Evolutionary conservation across 2,888 invertebrate genomes (phyloP).

Genomic region (Pinctada fucata): DNA sequence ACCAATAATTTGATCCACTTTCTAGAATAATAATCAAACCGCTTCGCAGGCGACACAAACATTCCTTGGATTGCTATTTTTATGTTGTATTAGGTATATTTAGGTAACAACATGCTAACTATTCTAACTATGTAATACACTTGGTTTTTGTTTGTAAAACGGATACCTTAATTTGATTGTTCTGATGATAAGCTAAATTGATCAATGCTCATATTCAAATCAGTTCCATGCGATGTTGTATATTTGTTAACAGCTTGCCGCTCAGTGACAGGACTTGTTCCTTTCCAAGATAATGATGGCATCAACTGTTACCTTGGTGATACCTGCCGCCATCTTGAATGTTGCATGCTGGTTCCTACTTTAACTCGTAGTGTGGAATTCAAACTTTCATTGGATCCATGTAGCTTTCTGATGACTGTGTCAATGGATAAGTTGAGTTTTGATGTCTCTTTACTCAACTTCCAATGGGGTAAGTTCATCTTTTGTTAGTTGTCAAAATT

Average conservation of each 20-base stretch:
- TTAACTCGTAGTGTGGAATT: constrained; percentile 34
- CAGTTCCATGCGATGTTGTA: background rate
- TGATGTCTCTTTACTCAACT: constrained; percentile 41
- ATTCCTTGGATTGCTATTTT: too few relatives aligned
- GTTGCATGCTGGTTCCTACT: constrained; percentile 41
- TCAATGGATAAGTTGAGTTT: constrained; percentile 47
- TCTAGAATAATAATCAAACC: too few relatives aligned
- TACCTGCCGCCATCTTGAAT: constrained; percentile 39
- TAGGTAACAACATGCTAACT: too few relatives aligned
- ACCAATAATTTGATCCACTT: too few relatives aligned
- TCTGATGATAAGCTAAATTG: too few relatives aligned
- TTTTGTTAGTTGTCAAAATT: background rate
- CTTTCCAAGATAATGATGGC: constrained; percentile 5
- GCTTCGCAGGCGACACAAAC: too few relatives aligned
- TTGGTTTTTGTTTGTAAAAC: too few relatives aligned
- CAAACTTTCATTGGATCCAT: constrained; percentile 42
- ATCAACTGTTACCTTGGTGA: constrained; percentile 39
- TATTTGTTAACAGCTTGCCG: background rate
- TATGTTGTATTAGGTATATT: too few relatives aligned
- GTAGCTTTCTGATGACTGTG: constrained; percentile 42
- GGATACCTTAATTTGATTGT: too few relatives aligned
- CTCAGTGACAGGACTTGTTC: constrained; percentile 12
- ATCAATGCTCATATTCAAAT: too few relatives aligned
- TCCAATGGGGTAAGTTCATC: constrained; percentile 41
- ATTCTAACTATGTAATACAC: too few relatives aligned